A percentile compares a stretch with the other conserved stretches of the same genome.
Evolutionary conservation across 2,113 vertebrate species (phyloP).

Genomic region (Lepus americanus): DNA sequence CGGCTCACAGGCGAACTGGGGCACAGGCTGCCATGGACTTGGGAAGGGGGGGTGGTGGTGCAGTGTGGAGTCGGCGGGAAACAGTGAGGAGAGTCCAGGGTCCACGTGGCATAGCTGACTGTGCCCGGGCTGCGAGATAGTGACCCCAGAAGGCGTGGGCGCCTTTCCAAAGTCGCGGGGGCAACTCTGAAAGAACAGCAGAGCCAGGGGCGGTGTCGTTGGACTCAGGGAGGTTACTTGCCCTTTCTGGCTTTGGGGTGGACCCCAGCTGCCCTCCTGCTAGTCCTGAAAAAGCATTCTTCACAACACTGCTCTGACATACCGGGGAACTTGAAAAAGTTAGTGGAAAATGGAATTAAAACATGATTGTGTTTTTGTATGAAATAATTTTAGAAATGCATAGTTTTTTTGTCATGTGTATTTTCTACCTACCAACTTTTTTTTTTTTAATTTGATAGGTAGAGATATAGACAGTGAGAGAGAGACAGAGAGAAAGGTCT

Average conservation of each 20-base stretch:
- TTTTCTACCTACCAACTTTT: no score
- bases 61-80: not conserved
- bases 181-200: not conserved
- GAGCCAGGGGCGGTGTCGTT: no score
- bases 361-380: no score
- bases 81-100: not conserved
- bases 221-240: rapidly evolving
- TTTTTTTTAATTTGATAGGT: no score
- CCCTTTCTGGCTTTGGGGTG: not conserved
- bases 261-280: not conserved
- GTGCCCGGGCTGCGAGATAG: not conserved
- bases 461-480: no score
- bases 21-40: not conserved
- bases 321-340: no score
- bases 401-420: no score
- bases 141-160: no score
- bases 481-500: no score
- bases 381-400: no score
- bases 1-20: not conserved
- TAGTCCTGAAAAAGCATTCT: not conserved
- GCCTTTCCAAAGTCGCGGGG: not conserved
- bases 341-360: no score
- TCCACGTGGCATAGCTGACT: rapidly evolving
- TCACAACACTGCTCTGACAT: rapidly evolving
- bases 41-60: not conserved